Base-by-base conservation (phyloP, 1,140 invertebrate species). In the Saccostrea cuccullata region DNA sequence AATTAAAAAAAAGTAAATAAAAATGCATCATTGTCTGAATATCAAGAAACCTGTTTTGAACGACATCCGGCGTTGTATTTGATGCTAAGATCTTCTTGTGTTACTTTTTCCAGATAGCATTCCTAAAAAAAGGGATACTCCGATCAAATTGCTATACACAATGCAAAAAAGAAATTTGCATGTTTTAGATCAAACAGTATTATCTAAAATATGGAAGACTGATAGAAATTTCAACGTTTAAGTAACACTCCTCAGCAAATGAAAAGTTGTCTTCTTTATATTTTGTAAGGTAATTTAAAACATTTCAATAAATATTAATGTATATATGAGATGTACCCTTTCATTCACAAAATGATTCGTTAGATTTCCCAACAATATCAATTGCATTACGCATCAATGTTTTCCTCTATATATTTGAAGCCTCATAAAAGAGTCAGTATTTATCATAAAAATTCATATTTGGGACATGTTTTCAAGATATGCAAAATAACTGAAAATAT, bases 61-160 rank as follows among this genome's bases (percentile, higher is more conserved):
- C 70, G 70, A 36, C 70, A 77, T 26, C 70, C 70, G 11, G 70
- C 70, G 26, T 77, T 77, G 30, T 30, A 77, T 77, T 26, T 36
- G 13, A 77, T 77, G 23, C 70, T 77, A 9, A 77, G 70, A 30
- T 77, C 70, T 36, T 77, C 70, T 15, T 77, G 23, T 77, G 70
- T 77, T 12, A 77, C 70, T 36, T 77, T 77, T 26, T 77, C 70
- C 26, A 77, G 26, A 77, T 77, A 77, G 26, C 70, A 77, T 77
- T 77, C 26, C 70, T 77, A 64, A 17, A 64, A 60, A 64, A 64
- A 60, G 20, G 20, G 58, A 60, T 11, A 17, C 13, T 60, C 3
- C 12, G 58, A 60, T 11, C 8, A 17, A 4, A 13, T 60, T 60
- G 58, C 0, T 13, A 17, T 60, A 0, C 5, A 20, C 5, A 20